Evolutionary conservation across 2,888 invertebrate species (phyloP), one percentile per base, ranked within the genome.

Genomic region (Xestia sexstrigata): DNA sequence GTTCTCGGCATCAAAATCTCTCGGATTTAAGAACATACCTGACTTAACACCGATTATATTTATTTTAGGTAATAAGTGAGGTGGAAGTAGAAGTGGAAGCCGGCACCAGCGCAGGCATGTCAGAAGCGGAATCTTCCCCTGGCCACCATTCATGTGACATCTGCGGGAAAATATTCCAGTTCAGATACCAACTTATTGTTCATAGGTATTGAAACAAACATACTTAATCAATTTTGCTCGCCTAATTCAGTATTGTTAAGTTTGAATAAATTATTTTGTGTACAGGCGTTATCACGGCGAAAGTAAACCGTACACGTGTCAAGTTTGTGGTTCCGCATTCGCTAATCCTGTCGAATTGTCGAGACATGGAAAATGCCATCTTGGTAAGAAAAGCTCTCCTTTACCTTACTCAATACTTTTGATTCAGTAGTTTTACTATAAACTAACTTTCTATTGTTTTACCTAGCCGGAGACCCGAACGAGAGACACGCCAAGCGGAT

Each of bases 151-250:
- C 98, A 30, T 98, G 98, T 93, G 98, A 98, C 93, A 97, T 98
- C 80, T 98, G 98, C 90, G 98, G 98, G 72, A 98, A 98, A 95
- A 98, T 98, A 95, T 98, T 98, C 95, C 98, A 98, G 90, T 98
- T 98, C 94, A 97, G 98, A 78, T 98, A 99, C 95, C 98, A 98
- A 93, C 97, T 98, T 79, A 98, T 98, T 89, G 98, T 98, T 63
- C 98, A 99, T 95, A 97, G 97, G 97, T 96, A 95, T 69, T 52
- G 52, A 13, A 74, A 23, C 63, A 55, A 68, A 71, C 35, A 42
- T 52, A 69, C 39, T 42, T 23, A 71, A 76, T 67, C 11, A 47
- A 79, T 79, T 63, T 66, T 39, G 60, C 71, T n/a, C 17, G 23
- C 20, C 30, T 70, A n/a, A 39, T 72, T 70, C 45, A 17, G 13